phyloP scores from a whole-genome alignment of 2,113 vertebrate species.

The Sebastes schlegelii region DNA sequence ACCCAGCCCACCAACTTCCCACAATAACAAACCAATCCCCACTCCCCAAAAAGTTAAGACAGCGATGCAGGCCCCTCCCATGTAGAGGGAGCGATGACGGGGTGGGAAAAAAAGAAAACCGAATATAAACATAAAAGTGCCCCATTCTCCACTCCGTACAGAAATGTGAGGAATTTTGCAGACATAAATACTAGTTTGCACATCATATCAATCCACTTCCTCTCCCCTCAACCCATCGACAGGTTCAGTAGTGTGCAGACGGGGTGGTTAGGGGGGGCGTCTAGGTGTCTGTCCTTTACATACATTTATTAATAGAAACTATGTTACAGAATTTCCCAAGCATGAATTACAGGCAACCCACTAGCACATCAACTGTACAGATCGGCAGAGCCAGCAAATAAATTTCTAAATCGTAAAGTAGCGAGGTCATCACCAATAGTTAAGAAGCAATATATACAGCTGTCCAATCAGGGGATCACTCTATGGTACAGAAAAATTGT shows the following conservation, averaged over 20 bases:
- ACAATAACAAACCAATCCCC: slow-evolving; percentile 64
- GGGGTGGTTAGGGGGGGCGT: slow-evolving; percentile 36
- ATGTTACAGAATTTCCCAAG: slow-evolving; percentile 82
- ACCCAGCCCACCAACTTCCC: slow-evolving; percentile 57
- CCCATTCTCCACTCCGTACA: slow-evolving; percentile 56
- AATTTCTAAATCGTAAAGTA: slow-evolving; percentile 67
- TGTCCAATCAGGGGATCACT: slow-evolving; percentile 66
- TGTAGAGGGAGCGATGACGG: slow-evolving; percentile 23
- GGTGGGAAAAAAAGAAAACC: slow-evolving; percentile 36
- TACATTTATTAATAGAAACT: slow-evolving; percentile 84
- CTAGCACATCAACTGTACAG: slow-evolving; percentile 82
- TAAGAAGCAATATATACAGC: slow-evolving; percentile 84
- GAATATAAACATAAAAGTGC: slow-evolving; percentile 54
- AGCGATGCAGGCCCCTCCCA: slow-evolving; percentile 55
- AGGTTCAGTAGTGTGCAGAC: slow-evolving; percentile 72
- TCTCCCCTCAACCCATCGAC: slow-evolving; percentile 57
- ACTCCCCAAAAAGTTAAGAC: slow-evolving; percentile 73
- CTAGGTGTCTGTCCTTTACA: slow-evolving; percentile 73
- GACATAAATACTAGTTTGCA: slow-evolving; percentile 69
- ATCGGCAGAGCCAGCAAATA: slow-evolving; percentile 72
- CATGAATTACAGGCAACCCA: slow-evolving; percentile 83
- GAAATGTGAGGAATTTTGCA: slow-evolving; percentile 51
- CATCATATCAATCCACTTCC: slow-evolving; percentile 56
- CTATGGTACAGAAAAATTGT: slow-evolving; percentile 75
- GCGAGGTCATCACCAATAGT: slow-evolving; percentile 74